Evolutionary conservation across 2,113 vertebrate species (phyloP), one percentile per base, ranked within the genome.

Genomic region (Ictalurus furcatus): DNA sequence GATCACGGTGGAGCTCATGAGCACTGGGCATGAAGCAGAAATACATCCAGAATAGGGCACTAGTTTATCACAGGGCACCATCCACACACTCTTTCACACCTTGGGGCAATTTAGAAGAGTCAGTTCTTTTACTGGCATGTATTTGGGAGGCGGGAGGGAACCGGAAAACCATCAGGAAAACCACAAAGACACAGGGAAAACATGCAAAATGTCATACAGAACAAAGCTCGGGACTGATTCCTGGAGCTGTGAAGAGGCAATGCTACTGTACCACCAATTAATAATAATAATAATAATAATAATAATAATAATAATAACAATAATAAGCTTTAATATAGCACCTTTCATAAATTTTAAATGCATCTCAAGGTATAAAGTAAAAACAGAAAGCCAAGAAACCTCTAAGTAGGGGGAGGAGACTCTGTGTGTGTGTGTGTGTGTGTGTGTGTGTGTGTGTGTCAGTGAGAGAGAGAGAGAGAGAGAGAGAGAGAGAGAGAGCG

Each of bases 391-490:
- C 23, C 21, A 78, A 78, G 23, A 28, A 78, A 48, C 73, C 37
- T 44, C 19, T 25, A 12, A 37, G 44, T 37, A 23, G n/a, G 16
- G 84, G 74, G 86, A 84, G 79, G 84, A 84, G 83, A 40, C 11
- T 61, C 13, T 30, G 71, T 65, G 63, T 71, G 89, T 87, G 56
- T 86, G 63, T 58, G 63, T 58, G 56, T 69, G 67, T 37, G 63
- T 65, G 85, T 67, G 30, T 28, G 54, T 86, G 63, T 58, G 56
- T 69, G 67, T 37, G 63, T 65, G 85, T 67, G 30, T 28, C 59
- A 85, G 85, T 71, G 48, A 37, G 56, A 52, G 54, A 59, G 63
- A 48, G 8, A 48, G 8, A 48, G 8, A 48, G 7, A 48, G 7
- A 48, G 48, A 48, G 48, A 48, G 48, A 48, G 48, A 48, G 48